phyloP scores from a whole-genome alignment of 2,888 invertebrate species.

The Folsomia candida region DNA sequence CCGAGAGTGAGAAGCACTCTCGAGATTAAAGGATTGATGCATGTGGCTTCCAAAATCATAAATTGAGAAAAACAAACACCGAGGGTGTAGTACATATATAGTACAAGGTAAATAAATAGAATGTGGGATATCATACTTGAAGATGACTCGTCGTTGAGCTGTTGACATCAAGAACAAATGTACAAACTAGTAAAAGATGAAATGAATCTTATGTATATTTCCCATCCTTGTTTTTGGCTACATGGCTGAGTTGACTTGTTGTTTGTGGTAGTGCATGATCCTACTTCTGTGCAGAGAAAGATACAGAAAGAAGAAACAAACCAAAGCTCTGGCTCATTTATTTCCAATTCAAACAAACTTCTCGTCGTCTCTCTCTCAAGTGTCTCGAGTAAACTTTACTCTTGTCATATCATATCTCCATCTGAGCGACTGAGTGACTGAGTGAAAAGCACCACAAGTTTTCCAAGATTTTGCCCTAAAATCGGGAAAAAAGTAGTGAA shows the following conservation, averaged over 20 bases:
- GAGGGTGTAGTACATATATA: slow-evolving; percentile 42
- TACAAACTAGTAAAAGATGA: slow-evolving; percentile 27
- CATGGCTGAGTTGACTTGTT: neutral
- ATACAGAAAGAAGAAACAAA: neutral
- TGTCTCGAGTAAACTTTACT: neutral
- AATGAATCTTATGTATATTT: slow-evolving; percentile 1
- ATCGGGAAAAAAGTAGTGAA: neutral
- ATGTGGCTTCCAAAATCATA: slow-evolving; percentile 41
- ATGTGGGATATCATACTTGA: slow-evolving; percentile 28
- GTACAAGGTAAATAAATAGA: slow-evolving; percentile 45
- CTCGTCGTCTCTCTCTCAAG: neutral
- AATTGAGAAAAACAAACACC: slow-evolving; percentile 41
- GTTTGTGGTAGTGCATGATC: neutral
- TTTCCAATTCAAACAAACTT: neutral
- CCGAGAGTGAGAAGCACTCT: too few relatives aligned
- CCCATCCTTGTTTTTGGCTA: neutral
- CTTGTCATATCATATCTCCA: slow-evolving; percentile 15
- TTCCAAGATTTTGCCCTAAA: neutral
- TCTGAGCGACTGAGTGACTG: neutral
- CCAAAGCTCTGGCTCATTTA: neutral
- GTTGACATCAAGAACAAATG: slow-evolving; percentile 46
- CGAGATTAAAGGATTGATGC: slow-evolving; percentile 35
- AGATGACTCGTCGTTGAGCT: slow-evolving; percentile 39
- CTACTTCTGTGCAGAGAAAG: neutral
- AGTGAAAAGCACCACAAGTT: slow-evolving; percentile 9